A percentile compares a stretch with the other conserved stretches of the same genome.
phyloP scores from a whole-genome alignment of 64 coral and sea anemone species.

The Montipora sp. region DNA sequence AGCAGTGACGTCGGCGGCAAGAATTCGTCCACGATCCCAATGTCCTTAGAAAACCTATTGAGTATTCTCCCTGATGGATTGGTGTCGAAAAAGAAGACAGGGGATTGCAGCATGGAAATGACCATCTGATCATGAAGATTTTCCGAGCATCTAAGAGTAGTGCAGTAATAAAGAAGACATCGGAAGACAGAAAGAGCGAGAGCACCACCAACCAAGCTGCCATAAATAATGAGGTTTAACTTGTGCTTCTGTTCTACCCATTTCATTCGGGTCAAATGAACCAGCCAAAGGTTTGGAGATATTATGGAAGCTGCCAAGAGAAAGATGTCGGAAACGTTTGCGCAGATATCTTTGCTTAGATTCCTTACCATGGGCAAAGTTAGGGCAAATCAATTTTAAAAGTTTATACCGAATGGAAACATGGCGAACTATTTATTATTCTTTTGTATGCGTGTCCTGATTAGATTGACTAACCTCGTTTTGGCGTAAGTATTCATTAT shows the following conservation, averaged over 20 bases:
- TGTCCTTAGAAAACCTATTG: slow-evolving; percentile 93
- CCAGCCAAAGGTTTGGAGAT: slow-evolving; percentile 92
- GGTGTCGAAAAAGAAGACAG: slow-evolving; percentile 89
- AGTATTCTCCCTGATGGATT: slow-evolving; percentile 92
- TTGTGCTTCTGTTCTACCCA: slow-evolving; percentile 94
- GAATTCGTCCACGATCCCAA: slow-evolving; percentile 93
- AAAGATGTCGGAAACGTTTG: no score
- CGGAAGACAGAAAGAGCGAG: slow-evolving; percentile 82
- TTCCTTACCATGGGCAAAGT: no score
- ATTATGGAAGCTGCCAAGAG: slow-evolving; percentile 79
- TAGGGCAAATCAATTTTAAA: no score
- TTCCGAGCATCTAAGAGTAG: slow-evolving; percentile 86
- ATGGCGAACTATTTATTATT: no score
- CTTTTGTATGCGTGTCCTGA: no score
- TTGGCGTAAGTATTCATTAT: no score
- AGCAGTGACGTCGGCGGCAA: slow-evolving; percentile 86
- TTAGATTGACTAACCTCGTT: no score
- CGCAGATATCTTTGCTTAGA: no score
- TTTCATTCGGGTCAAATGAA: slow-evolving; percentile 85
- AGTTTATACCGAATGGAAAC: no score
- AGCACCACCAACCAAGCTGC: slow-evolving; percentile 82
- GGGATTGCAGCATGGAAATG: slow-evolving; percentile 84
- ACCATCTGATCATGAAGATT: slow-evolving; percentile 90
- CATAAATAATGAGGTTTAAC: slow-evolving; percentile 91
- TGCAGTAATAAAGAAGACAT: slow-evolving; percentile 85